phyloP scores from a whole-genome alignment of 1,140 invertebrate genomes.

The Agraylea sexmaculata region DNA sequence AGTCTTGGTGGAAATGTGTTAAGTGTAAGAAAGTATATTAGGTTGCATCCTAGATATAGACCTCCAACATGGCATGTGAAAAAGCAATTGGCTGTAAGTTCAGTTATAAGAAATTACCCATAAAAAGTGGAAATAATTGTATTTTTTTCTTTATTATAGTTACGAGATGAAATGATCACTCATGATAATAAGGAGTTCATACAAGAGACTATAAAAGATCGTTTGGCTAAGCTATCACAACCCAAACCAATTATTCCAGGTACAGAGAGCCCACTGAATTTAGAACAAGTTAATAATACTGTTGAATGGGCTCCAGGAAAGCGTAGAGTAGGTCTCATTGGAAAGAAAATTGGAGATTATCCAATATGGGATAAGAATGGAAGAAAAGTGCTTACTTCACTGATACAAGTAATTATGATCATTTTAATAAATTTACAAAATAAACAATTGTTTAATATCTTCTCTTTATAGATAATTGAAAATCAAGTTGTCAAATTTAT shows the following conservation, averaged over 20 bases:
- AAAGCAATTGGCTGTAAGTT: too few species aligned
- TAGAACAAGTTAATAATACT: slow-evolving; percentile 38
- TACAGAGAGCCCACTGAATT: slow-evolving; percentile 35
- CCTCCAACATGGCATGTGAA: too few species aligned
- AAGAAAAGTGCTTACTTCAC: slow-evolving; percentile 59
- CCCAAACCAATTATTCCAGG: slow-evolving; percentile 31
- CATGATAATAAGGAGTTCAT: slow-evolving; percentile 73
- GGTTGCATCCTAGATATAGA: too few species aligned
- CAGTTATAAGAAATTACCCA: too few species aligned
- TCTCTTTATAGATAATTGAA: slow-evolving; percentile 63
- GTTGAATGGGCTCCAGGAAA: slow-evolving; percentile 51
- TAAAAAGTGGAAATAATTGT: too few species aligned
- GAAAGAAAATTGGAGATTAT: slow-evolving; percentile 84
- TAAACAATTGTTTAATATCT: slow-evolving; percentile 13
- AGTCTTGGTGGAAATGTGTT: too few species aligned
- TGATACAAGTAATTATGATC: slow-evolving; percentile 61
- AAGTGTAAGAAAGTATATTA: too few species aligned
- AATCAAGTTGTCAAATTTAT: slow-evolving; percentile 93
- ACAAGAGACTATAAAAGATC: slow-evolving; percentile 61
- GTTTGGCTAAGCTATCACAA: slow-evolving; percentile 32
- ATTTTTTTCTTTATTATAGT: slow-evolving; percentile 40
- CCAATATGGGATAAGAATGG: slow-evolving; percentile 88
- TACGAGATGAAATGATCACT: slow-evolving; percentile 58
- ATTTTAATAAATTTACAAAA: not conserved
- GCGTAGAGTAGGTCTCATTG: slow-evolving; percentile 74